Base-by-base conservation (phyloP, 30 jellyfish, hydroid and myxozoan genomes). In the Chrysaora quinquecirrha region DNA sequence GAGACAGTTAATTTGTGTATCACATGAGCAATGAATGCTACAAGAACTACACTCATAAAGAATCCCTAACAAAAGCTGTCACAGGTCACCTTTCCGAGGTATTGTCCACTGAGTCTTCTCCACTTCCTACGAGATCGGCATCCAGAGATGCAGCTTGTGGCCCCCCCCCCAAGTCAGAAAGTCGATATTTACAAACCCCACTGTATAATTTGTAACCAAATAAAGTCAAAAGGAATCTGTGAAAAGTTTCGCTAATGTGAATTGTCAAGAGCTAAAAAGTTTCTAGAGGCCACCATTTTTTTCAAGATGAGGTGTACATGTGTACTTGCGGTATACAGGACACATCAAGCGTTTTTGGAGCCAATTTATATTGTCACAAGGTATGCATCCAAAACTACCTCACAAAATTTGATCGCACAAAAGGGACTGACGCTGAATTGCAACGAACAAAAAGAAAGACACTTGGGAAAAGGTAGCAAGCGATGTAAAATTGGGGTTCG, bases 211-310 rank as follows among this genome's bases (percentile, higher is more conserved):
- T 58, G 71, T 58, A 58, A 58, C 19, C 29, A 58, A 58, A 21
- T 58, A n/a, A 58, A 58, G 33, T 3, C 71, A 21, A 58, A 58
- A 25, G 71, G 33, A n/a, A n/a, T 25, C 33, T 25, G 71, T 58
- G 33, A 21, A 58, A 58, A 25, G 71, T 58, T n/a, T 31, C 2
- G 12, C 16, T 18, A 3, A 22, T 66, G 79, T 66, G 79, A 66
- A 66, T 30, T 34, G 61, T 27, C 54, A 30, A 66, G 79, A 34
- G 79, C 79, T 0, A 30, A 66, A 23, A 30, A 30, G 24, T 66
- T 66, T 23, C 79, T 66, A 30, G 54, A 30, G 28, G 79, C 61
- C 14, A 66, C 22, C 33, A 66, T 30, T 66, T 30, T 66, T 66
- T 30, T 66, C 0, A 66, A 23, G 56, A 66, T 7, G 71, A 58